Evolutionary conservation across 2,113 vertebrate genomes (phyloP).

Genomic region (Ifrita kowaldi): DNA sequence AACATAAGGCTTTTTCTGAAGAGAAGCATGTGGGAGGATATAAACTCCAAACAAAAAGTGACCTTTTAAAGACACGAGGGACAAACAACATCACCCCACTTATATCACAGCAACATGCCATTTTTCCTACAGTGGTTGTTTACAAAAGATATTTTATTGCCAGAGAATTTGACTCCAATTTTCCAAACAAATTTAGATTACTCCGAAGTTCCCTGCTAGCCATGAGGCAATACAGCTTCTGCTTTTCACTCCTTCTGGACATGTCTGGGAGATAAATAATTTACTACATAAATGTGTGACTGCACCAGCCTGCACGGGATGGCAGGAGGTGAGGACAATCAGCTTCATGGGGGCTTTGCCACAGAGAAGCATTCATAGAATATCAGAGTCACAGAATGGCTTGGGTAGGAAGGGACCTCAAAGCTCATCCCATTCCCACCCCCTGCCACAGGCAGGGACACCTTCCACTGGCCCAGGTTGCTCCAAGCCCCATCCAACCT

Average conservation of each 20-base stretch:
- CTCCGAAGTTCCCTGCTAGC: not conserved
- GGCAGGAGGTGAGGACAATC: rapidly evolving
- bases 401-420: not conserved
- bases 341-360: not conserved
- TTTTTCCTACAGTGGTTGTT: not conserved
- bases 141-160: not conserved
- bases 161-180: constrained; percentile 6
- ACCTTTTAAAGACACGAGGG: constrained; percentile 33
- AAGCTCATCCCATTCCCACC: not conserved
- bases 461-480: rapidly evolving
- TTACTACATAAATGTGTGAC: not conserved
- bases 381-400: not conserved
- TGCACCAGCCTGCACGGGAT: not conserved
- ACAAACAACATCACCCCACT: not conserved
- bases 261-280: not conserved
- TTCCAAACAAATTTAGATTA: not conserved
- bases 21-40: not conserved
- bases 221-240: not conserved
- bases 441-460: not conserved
- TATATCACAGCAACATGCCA: not conserved
- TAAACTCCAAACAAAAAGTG: not conserved
- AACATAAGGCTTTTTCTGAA: not conserved
- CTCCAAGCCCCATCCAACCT: rapidly evolving
- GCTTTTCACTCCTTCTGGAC: not conserved
- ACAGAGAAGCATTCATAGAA: not conserved